phyloP scores from a whole-genome alignment of 2,113 vertebrate genomes.

The Vicugna pacos region DNA sequence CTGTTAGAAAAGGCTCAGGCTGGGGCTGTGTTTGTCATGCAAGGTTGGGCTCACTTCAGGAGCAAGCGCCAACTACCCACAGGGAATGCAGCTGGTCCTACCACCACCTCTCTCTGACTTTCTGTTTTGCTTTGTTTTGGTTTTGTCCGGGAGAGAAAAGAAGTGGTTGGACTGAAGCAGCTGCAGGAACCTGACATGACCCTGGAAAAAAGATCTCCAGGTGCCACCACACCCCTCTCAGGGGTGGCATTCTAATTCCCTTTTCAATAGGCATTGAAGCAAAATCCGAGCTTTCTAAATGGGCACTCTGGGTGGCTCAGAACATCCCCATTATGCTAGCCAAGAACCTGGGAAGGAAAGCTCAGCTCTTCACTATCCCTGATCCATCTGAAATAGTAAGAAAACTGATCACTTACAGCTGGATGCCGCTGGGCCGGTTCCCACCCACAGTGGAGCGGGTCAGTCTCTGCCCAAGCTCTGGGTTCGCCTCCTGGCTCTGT shows the following conservation, averaged over 20 bases:
- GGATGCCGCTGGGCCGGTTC: not conserved
- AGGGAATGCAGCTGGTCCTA: not conserved
- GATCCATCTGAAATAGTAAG: not conserved
- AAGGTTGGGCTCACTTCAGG: not conserved
- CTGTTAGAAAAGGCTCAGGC: not conserved
- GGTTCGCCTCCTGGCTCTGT: not conserved
- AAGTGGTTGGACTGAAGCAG: not conserved
- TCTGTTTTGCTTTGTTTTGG: not conserved
- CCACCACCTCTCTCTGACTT: not conserved
- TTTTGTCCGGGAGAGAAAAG: not conserved
- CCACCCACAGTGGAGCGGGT: too few relatives aligned
- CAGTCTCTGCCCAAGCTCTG: too few relatives aligned
- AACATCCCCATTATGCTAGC: not conserved
- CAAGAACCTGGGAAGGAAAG: not conserved
- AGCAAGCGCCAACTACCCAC: not conserved
- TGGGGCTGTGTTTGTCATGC: not conserved
- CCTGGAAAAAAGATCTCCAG: not conserved
- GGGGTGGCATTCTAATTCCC: not conserved
- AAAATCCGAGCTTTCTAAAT: not conserved
- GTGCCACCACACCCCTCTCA: accelerated
- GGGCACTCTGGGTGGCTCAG: not conserved
- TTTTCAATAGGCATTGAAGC: not conserved
- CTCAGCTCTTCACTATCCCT: not conserved
- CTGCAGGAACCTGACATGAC: not conserved
- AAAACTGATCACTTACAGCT: not conserved